Base-by-base conservation (phyloP, 1,140 invertebrate species). In the Diabrotica virgifera region DNA sequence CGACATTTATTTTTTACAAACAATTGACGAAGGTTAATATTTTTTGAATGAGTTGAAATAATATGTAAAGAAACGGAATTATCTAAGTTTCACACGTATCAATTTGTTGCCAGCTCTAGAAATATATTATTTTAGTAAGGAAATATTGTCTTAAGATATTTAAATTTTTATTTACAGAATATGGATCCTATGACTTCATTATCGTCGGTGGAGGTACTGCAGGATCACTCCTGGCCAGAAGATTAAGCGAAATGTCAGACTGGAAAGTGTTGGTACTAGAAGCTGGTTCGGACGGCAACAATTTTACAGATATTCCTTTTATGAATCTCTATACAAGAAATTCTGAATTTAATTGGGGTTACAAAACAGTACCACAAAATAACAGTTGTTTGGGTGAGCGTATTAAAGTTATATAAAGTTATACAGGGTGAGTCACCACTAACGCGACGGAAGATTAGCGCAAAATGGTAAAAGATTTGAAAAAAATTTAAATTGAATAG, bases 341-440 rank as follows among this genome's bases (percentile, higher is more conserved):
- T 52, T 90, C 88, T 0, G 83, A 84, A 52, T 87, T 86, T 70
- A 93, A 92, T 77, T 93, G 92, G 90, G 85, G 86, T 10, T 93
- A 93, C 70, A 84, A 80, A 64, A 89, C 90, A 0, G 88, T 89
- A 68, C 86, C 87, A 0, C 87, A 93, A 68, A 66, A 80, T 6
- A 83, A 83, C 63, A 86, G 86, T 10, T 91, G 90, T 63, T 80
- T 84, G 50, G 82, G 82, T 51, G 83, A 85, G 82, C 38, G 56
- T 12, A 65, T 70, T 35, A 60, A 70, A 24, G 4, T 24, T 2
- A 24, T 2, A 24, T 2, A 24, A 24, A 24, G 4, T 24, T 24
- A 24, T 2, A n/a, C n/a, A n/a, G n/a, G n/a, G n/a, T n/a, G n/a
- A n/a, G n/a, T n/a, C n/a, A n/a, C n/a, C n/a, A n/a, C n/a, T n/a